Conservation (phyloP, 2,888 invertebrate genomes). For the Perithous albicinctus region DNA sequence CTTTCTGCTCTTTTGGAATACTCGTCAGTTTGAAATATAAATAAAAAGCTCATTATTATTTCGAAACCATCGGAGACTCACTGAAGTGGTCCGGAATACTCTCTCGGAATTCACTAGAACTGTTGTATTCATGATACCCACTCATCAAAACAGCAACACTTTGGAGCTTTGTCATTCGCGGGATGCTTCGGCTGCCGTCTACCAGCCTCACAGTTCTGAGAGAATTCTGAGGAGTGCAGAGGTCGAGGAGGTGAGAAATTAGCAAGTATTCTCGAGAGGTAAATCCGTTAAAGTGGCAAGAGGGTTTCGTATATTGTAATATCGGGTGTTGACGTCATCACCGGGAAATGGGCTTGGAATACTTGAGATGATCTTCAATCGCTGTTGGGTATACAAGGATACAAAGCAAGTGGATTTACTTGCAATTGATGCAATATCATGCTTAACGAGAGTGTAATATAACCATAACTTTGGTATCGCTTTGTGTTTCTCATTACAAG, state of each 20-base stretch:
- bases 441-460: not conserved
- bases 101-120: slow-evolving; percentile 5
- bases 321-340: not conserved
- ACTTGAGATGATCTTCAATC: not conserved
- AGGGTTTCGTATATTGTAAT: not conserved
- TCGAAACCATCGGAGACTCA: not conserved
- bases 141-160: slow-evolving; percentile 20
- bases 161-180: not conserved
- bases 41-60: slow-evolving; percentile 1
- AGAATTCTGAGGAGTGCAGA: not conserved
- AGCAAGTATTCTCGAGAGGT: not conserved
- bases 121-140: not conserved
- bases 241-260: not conserved
- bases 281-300: slow-evolving; percentile 14
- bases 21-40: not conserved
- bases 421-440: not conserved
- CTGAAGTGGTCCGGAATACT: not conserved
- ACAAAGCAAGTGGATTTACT: slow-evolving; percentile 7
- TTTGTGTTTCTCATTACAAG: not conserved
- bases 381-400: not conserved
- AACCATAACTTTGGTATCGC: not conserved
- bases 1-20: not conserved
- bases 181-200: not conserved
- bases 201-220: not conserved
- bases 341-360: not conserved